Base-by-base conservation (phyloP, 2,888 invertebrate genomes). In the Nemotelus pantherinus region DNA sequence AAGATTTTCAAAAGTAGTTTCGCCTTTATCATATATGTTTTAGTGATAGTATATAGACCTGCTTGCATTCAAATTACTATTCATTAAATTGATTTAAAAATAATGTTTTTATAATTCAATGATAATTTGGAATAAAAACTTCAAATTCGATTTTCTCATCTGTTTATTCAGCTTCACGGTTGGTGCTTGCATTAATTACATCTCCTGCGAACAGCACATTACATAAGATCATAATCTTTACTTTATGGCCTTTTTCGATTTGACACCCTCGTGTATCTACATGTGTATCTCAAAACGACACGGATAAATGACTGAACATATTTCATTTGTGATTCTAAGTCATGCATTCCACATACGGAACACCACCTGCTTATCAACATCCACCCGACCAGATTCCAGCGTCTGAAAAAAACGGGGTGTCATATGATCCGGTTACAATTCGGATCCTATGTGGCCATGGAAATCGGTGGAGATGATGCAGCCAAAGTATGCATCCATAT, bases 341-440 rank as follows among this genome's bases (percentile, higher is more conserved):
- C 71, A 58, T 72, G 71, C 71, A 71, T 71, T 71, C 70, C 55
- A 57, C 58, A 72, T 72, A 58, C 41, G 71, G 50, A 58, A 41
- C 71, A 72, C 71, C 71, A 72, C 71, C 71, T 72, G 71, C 71
- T 72, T 58, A 45, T 58, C 58, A 57, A 57, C 71, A 72, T 72
- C 71, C 58, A 72, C 71, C 58, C 43, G 71, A 25, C 71, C 45
- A 58, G 47, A 57, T 58, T 72, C 71, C 44, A 44, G 10, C 10
- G 45, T 64, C n/a, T 64, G 45, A 44, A 44, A 10, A 25, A n/a
- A 67, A 67, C 50, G 48, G 47, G 57, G 71, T 72, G 71, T 72
- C 58, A 72, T 45, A 72, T 72, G 71, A 72, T 57, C 57, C 71
- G 25, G 57, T 45, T 39, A 9, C 53, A 55, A 57, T 39, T n/a